Evolutionary conservation across 1,140 invertebrate genomes (phyloP).

Genomic region (Subanguina moxae): DNA sequence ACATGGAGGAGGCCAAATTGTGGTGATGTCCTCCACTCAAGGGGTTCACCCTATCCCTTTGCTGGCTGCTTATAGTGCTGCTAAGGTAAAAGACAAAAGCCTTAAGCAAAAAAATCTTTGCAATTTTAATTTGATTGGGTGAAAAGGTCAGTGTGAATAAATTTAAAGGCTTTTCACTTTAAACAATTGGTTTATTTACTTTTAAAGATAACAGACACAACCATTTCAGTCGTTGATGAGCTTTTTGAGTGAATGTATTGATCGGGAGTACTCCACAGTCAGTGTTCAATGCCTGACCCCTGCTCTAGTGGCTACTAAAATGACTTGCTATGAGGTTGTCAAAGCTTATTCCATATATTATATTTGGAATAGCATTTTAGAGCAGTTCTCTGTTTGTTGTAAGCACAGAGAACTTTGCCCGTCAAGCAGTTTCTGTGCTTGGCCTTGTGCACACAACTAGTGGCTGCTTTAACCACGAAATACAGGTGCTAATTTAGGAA

Average conservation of each 20-base stretch:
- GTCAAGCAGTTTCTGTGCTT: constrained; percentile 45
- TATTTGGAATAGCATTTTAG: constrained; percentile 22
- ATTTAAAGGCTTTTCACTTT: no score
- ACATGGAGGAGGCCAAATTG: constrained; percentile 53
- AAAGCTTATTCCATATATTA: constrained; percentile 5
- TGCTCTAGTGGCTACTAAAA: constrained; percentile 54
- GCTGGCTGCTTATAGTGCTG: constrained; percentile 49
- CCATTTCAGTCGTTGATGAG: constrained; percentile 44
- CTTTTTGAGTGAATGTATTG: constrained; percentile 49
- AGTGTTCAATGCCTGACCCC: constrained; percentile 54
- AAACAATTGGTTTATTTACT: not conserved
- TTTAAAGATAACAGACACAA: not conserved
- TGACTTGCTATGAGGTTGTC: constrained; percentile 55
- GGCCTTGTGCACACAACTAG: constrained; percentile 45
- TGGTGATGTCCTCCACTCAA: constrained; percentile 53
- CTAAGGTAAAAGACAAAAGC: no score
- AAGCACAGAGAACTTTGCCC: constrained; percentile 47
- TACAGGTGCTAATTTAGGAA: constrained; percentile 38
- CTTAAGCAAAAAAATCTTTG: no score
- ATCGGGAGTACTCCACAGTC: constrained; percentile 54
- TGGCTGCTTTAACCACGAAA: constrained; percentile 56
- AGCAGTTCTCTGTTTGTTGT: constrained; percentile 52
- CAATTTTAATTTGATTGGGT: no score
- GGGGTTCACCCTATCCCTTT: constrained; percentile 52
- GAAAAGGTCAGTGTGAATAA: no score